These are phyloP conservation scores for Saimiri boliviensis DNA, from an alignment of 2,113 vertebrate genomes.

Conservation along the genomic window DNA sequence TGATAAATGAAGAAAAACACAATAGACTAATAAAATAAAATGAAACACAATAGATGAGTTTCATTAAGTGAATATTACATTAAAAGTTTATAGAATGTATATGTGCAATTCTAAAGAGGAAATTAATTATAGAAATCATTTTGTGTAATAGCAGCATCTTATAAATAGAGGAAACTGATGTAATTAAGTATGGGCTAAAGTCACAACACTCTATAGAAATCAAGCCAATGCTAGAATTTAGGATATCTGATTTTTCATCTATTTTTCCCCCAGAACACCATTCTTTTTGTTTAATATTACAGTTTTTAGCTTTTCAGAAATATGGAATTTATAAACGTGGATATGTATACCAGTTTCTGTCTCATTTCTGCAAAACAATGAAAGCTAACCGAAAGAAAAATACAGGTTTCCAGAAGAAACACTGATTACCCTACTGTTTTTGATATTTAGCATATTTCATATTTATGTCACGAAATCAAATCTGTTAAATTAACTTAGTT, in stretches of 20 bases:
- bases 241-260: background rate
- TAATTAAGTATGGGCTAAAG: background rate
- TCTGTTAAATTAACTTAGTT: background rate
- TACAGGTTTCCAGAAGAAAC: background rate
- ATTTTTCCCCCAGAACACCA: background rate
- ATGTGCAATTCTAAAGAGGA: background rate
- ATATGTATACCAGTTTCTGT: background rate
- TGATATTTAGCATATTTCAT: background rate
- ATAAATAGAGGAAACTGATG: background rate
- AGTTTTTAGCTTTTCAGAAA: background rate
- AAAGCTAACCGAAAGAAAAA: background rate
- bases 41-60: background rate
- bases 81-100: background rate
- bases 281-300: background rate
- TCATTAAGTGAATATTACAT: background rate
- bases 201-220: background rate
- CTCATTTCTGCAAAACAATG: background rate
- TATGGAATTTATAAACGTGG: background rate
- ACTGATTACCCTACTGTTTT: background rate
- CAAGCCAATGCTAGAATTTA: background rate
- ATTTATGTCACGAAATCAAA: background rate
- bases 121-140: background rate
- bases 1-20: background rate
- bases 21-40: background rate
- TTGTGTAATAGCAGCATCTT: background rate